Evolutionary conservation across 2,888 invertebrate genomes (phyloP), one percentile per base, ranked within the genome.

Genomic region (Mythimna albipuncta): DNA sequence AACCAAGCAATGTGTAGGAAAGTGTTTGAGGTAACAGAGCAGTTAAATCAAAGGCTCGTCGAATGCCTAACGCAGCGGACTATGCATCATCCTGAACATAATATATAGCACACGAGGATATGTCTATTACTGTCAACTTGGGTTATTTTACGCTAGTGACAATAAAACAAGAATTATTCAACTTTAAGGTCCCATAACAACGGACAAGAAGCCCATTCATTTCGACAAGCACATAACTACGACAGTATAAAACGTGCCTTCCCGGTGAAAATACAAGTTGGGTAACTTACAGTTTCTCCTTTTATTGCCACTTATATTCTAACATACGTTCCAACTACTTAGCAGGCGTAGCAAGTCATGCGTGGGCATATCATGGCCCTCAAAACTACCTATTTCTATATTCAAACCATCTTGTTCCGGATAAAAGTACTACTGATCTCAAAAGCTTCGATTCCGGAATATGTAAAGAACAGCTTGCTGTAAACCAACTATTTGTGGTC

Each of bases 401-500:
- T 74, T 65, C 57, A 72, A 52, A 65, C 63, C 57, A 58, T 76
- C 67, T 65, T 57, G 61, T 69, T 73, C 50, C 44, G 71, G 41
- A 78, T 70, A 66, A 83, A 75, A 84, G 71, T 62, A 72, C 44
- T 57, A 35, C 58, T 32, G 58, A 63, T 72, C 70, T 65, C 65
- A 66, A 81, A 79, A 55, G 64, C 59, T 72, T 65, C 69, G 63
- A 75, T 75, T 62, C 66, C 59, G 38, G 62, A 57, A 72, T 64
- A 77, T 69, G 35, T 69, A 73, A 77, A 81, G 74, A 79, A 82
- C 71, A 59, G 59, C 58, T 57, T 44, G 69, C 50, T 76, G 61
- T 84, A 81, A 86, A 62, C 76, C 73, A 79, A 82, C 91, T 91
- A 92, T 94, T 94, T 91, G 94, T 89, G 95, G 94, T 92, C 77